Evolutionary conservation across 2,113 vertebrate genomes (phyloP), one percentile per base, ranked within the genome.

Genomic region (Pachypanchax playfairii): DNA sequence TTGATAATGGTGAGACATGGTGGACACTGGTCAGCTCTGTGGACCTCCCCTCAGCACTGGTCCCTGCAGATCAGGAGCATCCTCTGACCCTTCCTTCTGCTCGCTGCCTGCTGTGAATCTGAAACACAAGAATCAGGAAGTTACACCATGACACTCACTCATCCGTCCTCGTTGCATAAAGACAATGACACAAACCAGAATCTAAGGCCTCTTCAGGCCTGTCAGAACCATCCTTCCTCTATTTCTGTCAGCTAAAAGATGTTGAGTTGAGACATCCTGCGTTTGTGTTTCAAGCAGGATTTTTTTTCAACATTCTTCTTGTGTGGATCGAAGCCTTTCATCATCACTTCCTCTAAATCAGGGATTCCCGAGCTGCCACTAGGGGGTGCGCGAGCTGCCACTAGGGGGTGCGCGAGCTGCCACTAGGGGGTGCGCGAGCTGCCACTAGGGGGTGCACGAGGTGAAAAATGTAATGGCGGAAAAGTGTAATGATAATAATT

Each of bases 1-100:
- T 57, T 90, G 91, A 59, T 87, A 82, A n/a, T n/a, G n/a, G 60
- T 91, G 83, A 41, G 90, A 91, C 91, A 92, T 92, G 75, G 29
- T 71, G 73, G 72, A 65, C 67, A 29, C 54, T 47, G 21, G 6
- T 50, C 53, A 79, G 44, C 86, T 90, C 88, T 44, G 81, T 82
- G 79, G 43, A 85, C 42, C 75, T 85, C 65, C n/a, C 68, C 68
- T 89, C 74, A 78, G 59, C 78, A 56, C 80, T 75, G 57, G 25
- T 67, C 49, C 69, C 55, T 6, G 11, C 53, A 55, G 77, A 65
- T 47, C 61, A 73, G 67, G 58, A 41, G 68, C 89, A 91, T 91
- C 78, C 61, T 88, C 75, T 64, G 65, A 61, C 48, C 67, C 73
- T 57, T 64, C 44, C 65, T 74, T 71, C n/a, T n/a, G 39, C 39